Evolutionary conservation across 1,140 invertebrate genomes (phyloP), one percentile per base, ranked within the genome.

Genomic region (Caenorhabditis briggsae): DNA sequence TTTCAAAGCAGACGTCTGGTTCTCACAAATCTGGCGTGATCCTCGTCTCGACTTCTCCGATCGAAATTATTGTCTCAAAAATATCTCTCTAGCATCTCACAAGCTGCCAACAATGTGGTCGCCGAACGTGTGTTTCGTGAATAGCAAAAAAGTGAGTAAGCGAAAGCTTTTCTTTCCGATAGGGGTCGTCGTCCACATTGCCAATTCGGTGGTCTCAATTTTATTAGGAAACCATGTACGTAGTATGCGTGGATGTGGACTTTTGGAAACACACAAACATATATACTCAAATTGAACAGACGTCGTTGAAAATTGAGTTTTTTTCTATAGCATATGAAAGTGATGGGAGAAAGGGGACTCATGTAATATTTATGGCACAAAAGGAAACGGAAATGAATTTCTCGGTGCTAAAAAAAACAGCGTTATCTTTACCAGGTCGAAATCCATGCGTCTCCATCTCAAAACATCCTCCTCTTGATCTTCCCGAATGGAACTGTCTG

Each of bases 1-100:
- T 78, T 92, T 92, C 88, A 92, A 92, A 82, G 90, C 91, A 2
- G 91, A 92, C 61, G 90, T 92, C 33, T 92, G 90, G 90, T 92
- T 92, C 84, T 88, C 85, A 25, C 90, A 91, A 82, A 91, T 91
- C 55, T 91, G 91, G 91, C 70, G 86, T 33, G 91, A 91, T 65
- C 89, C 90, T 20, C 82, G 91, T 20, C 84, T 92, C 11, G 91
- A 91, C 59, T 92, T 92, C 61, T 87, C 85, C 20, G 84, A 86
- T 53, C 70, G 85, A 46, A 92, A 92, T 59, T 92, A 90, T 64
- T 92, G 91, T 78, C 56, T 92, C 6, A 88, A 88, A 48, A 92
- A 92, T 61, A 85, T 92, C 16, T 91, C 91, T 23, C 86, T 92
- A 20, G 88, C 90, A 23, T 86, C 89, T 3, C 89, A 91, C 70